Conservation (phyloP, 2,113 vertebrate species). For the Crotalus helleri region DNA sequence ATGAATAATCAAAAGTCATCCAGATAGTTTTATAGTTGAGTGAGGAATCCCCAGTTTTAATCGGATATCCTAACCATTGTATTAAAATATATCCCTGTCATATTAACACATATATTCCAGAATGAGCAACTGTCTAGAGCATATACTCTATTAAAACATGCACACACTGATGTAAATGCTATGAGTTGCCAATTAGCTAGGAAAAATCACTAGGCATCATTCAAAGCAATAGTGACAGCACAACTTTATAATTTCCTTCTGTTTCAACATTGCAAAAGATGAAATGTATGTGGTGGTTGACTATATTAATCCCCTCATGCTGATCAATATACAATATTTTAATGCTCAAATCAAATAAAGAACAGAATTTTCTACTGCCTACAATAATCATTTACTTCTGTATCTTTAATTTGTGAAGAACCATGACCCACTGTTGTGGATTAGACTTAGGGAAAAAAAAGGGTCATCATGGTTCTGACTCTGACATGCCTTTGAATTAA, state of each 20-base stretch:
- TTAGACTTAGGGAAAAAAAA: background rate
- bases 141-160: background rate
- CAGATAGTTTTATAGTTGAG: background rate
- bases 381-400: background rate
- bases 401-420: conserved; percentile 2
- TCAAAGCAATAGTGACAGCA: background rate
- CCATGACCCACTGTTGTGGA: background rate
- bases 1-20: background rate
- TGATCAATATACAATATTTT: background rate
- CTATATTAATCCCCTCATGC: background rate
- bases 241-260: background rate
- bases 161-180: background rate
- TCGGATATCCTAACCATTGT: background rate
- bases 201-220: background rate
- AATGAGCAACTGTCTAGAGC: background rate
- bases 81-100: background rate
- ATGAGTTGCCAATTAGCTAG: background rate
- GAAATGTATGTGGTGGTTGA: background rate
- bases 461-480: background rate
- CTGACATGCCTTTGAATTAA: conserved; percentile 15
- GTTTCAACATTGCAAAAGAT: background rate
- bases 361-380: background rate
- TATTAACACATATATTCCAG: background rate
- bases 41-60: background rate
- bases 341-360: background rate